Base-by-base conservation (phyloP, 2,888 invertebrate species). In the Lasioglossum pauxillum region DNA sequence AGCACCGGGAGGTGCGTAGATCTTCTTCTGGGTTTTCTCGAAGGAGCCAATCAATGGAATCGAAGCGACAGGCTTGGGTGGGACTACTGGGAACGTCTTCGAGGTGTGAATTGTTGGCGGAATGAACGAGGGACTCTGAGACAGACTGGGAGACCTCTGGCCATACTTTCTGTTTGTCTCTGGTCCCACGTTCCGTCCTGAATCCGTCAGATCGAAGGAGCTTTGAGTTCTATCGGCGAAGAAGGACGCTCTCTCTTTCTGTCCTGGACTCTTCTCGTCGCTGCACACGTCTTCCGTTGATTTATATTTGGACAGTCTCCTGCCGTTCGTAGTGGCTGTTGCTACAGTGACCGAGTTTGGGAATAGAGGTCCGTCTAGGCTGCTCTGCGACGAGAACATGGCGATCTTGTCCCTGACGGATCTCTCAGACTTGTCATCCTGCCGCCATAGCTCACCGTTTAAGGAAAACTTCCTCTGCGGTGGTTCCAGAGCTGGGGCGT, bases 391-490 rank as follows among this genome's bases (percentile, higher is more conserved):
- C 83, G 98, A 98, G 95, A 98, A 98, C 97, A 98, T 98, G 83
- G 98, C 98, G 92, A 98, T 98, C 95, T 98, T 98, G 94, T 98
- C 98, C 93, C 97, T 97, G 80, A 98, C 98, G 92, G 98, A 98
- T 89, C 97, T 97, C 95, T 97, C 97, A 88, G 98, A 98, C 93
- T 97, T 97, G 90, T 98, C 97, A 95, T 98, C 97, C 95, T 97
- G 97, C 83, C 97, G 96, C 96, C 97, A 95, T n/a, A 94, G 94
- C 86, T 95, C 94, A 5, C 93, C 91, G 87, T 91, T 96, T 95
- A 93, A 49, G 35, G 92, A 90, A 80, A 93, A 93, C 87, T 95
- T 93, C 41, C 91, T 88, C 27, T 90, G 90, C 14, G 90, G 90
- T 16, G 80, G 74, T 0, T 89, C 89, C 35, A 75, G 8, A 44